A percentile compares a stretch with the other conserved stretches of the same genome.
Evolutionary conservation across 2,113 vertebrate genomes (phyloP).

Genomic region (Danionella cerebrum): DNA sequence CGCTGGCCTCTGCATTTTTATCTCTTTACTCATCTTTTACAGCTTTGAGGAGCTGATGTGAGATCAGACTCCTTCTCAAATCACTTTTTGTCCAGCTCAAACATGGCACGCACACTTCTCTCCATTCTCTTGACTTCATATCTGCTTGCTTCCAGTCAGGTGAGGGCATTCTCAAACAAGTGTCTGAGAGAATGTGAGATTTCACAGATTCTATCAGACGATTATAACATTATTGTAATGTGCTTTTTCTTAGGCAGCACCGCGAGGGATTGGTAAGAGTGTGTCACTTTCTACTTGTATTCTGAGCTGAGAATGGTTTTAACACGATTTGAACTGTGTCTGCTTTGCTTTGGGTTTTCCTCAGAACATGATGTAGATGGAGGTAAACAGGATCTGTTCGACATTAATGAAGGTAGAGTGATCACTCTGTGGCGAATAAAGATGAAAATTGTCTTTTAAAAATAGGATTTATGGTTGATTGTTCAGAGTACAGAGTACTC

Average conservation of each 20-base stretch:
- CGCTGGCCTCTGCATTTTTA: neutral
- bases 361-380: slow-evolving; percentile 76
- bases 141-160: too few species aligned
- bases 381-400: slow-evolving; percentile 81
- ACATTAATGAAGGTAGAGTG: slow-evolving; percentile 82
- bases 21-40: neutral
- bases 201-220: too few species aligned
- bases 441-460: neutral
- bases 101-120: too few species aligned
- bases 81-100: neutral
- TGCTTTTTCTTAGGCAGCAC: neutral
- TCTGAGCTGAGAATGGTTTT: neutral
- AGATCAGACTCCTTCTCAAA: neutral
- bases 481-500: too few species aligned
- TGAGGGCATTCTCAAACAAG: too few species aligned
- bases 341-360: slow-evolving; percentile 34
- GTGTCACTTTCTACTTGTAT: too few species aligned
- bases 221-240: too few species aligned
- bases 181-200: too few species aligned
- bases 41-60: neutral
- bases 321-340: neutral
- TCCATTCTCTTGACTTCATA: too few species aligned
- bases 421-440: neutral
- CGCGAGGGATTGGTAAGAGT: neutral
- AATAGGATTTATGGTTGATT: too few species aligned